These are phyloP conservation scores for Alentia gelatinosa DNA, from an alignment of 2,888 invertebrate genomes.

Conservation along the genomic window DNA sequence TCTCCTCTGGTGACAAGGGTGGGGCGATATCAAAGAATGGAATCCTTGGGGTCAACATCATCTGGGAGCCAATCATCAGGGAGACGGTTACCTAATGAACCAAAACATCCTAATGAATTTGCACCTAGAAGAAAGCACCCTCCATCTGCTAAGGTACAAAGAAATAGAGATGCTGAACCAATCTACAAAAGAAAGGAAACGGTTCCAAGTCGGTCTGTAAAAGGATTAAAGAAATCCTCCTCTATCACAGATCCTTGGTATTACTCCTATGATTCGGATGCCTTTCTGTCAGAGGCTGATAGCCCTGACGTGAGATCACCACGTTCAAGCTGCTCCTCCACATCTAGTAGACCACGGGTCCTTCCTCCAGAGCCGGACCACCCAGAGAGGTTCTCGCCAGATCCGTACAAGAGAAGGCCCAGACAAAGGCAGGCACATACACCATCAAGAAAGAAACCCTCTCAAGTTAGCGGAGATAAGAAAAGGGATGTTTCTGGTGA, in stretches of 20 bases:
- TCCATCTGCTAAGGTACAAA: not conserved
- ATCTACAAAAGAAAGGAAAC: not conserved
- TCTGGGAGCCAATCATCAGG: not conserved
- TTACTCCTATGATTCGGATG: not conserved
- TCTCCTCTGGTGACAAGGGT: not conserved
- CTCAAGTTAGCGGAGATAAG: not conserved
- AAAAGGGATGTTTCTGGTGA: not conserved
- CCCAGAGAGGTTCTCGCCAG: not conserved
- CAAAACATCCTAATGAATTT: slow-evolving; percentile 13
- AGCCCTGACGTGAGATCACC: not conserved
- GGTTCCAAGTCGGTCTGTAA: too few relatives aligned
- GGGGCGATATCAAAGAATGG: not conserved
- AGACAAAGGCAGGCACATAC: too few relatives aligned
- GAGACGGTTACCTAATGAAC: not conserved
- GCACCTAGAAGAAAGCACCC: not conserved
- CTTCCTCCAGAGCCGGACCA: not conserved
- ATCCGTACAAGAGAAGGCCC: not conserved
- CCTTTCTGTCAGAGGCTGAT: not conserved
- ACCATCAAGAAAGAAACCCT: not conserved
- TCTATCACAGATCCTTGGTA: too few relatives aligned
- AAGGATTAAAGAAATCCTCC: too few relatives aligned
- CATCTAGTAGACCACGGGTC: not conserved
- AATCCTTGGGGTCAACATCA: not conserved
- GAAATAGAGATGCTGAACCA: not conserved
- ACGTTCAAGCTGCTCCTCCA: not conserved